Evolutionary conservation across 2,113 vertebrate species (phyloP), one percentile per base, ranked within the genome.

Genomic region (Sapayoa aenigma): DNA sequence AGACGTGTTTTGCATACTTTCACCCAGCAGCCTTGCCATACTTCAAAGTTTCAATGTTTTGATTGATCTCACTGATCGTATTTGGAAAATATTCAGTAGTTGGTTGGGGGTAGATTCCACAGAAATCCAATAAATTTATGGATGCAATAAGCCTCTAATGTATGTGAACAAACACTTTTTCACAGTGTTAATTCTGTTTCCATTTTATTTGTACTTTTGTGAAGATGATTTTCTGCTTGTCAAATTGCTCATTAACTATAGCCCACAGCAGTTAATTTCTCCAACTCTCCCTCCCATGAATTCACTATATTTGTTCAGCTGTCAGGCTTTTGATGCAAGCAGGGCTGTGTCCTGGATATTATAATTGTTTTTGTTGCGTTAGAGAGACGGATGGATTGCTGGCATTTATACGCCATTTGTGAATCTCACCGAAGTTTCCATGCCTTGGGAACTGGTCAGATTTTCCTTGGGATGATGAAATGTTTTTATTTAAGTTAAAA

Each of bases 241-340:
- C 33, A 42, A 85, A 79, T 66, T 49, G 91, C 71, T 96, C 94
- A 95, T 96, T 96, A 96, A 73, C 86, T 85, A 25, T 68, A 96
- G 91, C 84, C 93, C 71, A 79, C 50, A 94, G 94, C 84, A 68
- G 68, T 91, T 96, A 85, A 96, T 98, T 97, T 97, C 71, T 76
- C 67, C 76, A 75, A 24, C 20, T 90, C 14, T 95, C 19, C 35
- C 67, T 96, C 62, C 56, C 31, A 52, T 17, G 4, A 11, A 67
- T 96, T 90, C 83, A 44, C 49, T 94, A 31, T 90, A 95, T 97
- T 97, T 97, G 60, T 97, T 96, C 91, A 96, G 83, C 73, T 96
- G 90, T 85, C 94, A 94, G 93, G 83, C 42, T 96, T 96, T 94
- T 95, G 84, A 87, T 94, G 73, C 78, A 92, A 91, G 42, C 46